Percentiles rank a stretch among this genome's conserved stretches.
Evolutionary conservation across 2,113 vertebrate species (phyloP).

Genomic region (Prionailurus bengalensis): DNA sequence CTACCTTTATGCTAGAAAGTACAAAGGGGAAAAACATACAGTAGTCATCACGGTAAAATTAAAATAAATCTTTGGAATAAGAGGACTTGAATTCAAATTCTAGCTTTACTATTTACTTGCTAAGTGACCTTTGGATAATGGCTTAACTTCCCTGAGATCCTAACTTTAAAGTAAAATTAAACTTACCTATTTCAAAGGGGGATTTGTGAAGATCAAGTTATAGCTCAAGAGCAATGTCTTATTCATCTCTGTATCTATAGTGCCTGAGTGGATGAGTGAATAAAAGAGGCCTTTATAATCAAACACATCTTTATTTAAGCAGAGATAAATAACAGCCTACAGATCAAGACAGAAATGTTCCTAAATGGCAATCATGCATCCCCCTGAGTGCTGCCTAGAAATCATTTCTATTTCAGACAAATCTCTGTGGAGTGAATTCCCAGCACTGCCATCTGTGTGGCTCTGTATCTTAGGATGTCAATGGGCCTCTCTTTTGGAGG

Average conservation of each 20-base stretch:
- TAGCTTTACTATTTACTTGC: background rate
- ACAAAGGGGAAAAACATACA: background rate
- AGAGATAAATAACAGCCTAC: background rate
- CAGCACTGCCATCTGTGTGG: no score
- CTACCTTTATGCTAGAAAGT: background rate
- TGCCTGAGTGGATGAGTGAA: background rate
- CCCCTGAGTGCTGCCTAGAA: background rate
- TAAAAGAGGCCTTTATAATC: background rate
- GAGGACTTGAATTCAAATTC: background rate
- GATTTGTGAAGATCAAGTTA: background rate
- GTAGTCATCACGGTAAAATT: background rate
- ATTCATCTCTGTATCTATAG: background rate
- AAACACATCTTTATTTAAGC: background rate
- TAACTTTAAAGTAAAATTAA: background rate
- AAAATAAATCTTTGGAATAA: conserved; percentile 1
- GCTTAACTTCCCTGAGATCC: background rate
- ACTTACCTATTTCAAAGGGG: background rate
- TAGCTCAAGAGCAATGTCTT: background rate
- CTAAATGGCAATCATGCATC: background rate
- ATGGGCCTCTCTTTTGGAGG: background rate
- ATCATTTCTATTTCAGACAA: background rate
- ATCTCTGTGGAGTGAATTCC: background rate
- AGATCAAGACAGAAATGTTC: background rate
- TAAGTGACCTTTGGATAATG: background rate
- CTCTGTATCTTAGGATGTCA: background rate